Evolutionary conservation across 2,113 vertebrate species (phyloP).

Genomic region (Ammodytes dubius): DNA sequence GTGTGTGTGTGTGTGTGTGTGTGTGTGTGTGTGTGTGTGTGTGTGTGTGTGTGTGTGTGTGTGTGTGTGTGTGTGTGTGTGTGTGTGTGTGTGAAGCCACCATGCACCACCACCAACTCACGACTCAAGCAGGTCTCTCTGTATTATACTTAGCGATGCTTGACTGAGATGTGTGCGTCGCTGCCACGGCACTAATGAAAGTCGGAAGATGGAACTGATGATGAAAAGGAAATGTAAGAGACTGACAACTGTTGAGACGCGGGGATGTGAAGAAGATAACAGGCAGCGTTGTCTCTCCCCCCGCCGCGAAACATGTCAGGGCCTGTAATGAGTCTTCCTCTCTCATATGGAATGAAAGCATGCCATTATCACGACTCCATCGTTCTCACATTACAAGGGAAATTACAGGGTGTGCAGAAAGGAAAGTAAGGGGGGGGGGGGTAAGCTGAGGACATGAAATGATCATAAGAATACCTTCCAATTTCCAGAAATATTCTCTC

Average conservation of each 20-base stretch:
- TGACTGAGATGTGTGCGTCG: conserved; percentile 30
- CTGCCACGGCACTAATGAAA: conserved; percentile 47
- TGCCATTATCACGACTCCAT: conserved; percentile 73
- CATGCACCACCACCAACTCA: conserved; percentile 20
- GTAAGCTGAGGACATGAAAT: conserved; percentile 52
- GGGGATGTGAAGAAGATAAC: conserved; percentile 53
- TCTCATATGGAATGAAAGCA: conserved; percentile 71
- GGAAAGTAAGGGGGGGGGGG: conserved; percentile 25
- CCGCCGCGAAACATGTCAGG: conserved; percentile 59
- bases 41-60: too few relatives aligned
- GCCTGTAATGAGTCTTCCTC: conserved; percentile 73
- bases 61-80: not conserved
- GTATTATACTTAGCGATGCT: conserved; percentile 46
- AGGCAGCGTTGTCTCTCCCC: conserved; percentile 49
- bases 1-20: not conserved
- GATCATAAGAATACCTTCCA: conserved; percentile 51
- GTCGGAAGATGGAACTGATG: conserved; percentile 56
- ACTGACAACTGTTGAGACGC: conserved; percentile 69
- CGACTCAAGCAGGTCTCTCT: conserved; percentile 23
- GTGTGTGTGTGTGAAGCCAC: conserved; percentile 28
- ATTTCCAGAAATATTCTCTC: conserved; percentile 57
- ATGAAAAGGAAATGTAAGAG: conserved; percentile 68
- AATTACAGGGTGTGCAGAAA: conserved; percentile 65
- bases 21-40: too few relatives aligned
- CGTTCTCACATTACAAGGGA: conserved; percentile 70